Conservation (phyloP, 2,888 invertebrate genomes). For the Himalopsyche tibetana region DNA sequence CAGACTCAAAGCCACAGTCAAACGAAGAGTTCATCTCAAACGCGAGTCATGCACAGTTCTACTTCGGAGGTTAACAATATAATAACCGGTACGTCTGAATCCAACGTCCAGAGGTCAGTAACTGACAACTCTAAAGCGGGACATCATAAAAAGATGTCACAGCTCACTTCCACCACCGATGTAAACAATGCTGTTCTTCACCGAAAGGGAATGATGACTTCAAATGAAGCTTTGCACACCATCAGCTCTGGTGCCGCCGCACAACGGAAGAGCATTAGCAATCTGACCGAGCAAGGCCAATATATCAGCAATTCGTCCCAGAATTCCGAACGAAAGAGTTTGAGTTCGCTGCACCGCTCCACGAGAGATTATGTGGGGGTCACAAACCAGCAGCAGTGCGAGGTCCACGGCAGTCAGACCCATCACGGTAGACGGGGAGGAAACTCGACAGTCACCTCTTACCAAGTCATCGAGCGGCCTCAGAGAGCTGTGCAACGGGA, state of each 20-base stretch:
- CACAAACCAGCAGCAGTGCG: conserved; percentile 77
- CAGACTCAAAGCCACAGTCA: conserved; percentile 69
- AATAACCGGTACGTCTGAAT: conserved; percentile 69
- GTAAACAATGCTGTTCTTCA: conserved; percentile 87
- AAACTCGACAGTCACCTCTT: conserved; percentile 74
- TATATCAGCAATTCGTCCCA: conserved; percentile 81
- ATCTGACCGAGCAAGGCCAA: conserved; percentile 85
- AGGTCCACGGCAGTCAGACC: conserved; percentile 71
- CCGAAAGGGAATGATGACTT: conserved; percentile 82
- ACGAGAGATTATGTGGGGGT: conserved; percentile 76
- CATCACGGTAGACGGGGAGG: conserved; percentile 74
- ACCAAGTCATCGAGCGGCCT: conserved; percentile 78
- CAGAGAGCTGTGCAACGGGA: conserved; percentile 80
- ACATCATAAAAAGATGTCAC: conserved; percentile 85
- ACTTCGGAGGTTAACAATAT: conserved; percentile 61
- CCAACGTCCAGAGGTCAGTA: conserved; percentile 67
- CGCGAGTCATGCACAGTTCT: conserved; percentile 68
- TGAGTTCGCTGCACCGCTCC: conserved; percentile 87
- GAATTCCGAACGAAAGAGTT: conserved; percentile 84
- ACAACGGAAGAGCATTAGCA: conserved; percentile 88
- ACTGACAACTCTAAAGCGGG: conserved; percentile 50
- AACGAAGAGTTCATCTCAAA: conserved; percentile 72
- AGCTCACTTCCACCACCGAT: conserved; percentile 85
- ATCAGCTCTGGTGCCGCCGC: conserved; percentile 86
- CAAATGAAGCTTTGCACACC: conserved; percentile 84